phyloP scores from a whole-genome alignment of 37 sponge, comb jelly and placozoan species.

The Bolinopsis microptera region DNA sequence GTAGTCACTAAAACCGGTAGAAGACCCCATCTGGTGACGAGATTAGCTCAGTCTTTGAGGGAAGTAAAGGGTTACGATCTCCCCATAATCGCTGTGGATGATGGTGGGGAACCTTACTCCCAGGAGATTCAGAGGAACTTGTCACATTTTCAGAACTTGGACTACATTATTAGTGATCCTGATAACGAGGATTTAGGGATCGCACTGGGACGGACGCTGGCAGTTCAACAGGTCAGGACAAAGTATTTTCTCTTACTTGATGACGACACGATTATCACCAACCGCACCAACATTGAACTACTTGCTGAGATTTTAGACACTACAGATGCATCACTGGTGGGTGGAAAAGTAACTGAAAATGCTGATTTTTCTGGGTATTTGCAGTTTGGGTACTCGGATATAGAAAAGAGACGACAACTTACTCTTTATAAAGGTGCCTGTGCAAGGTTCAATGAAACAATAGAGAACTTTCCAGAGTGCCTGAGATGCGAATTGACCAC shows the following conservation, averaged over 20 bases:
- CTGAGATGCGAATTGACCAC: not conserved
- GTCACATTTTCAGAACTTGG: not conserved
- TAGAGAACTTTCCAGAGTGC: not conserved
- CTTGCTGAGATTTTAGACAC: not conserved
- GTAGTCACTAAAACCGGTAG: not conserved
- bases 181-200: not conserved
- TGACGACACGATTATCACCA: not conserved
- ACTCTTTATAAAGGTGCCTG: not conserved
- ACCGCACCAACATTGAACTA: not conserved
- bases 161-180: not conserved
- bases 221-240: not conserved
- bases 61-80: not conserved
- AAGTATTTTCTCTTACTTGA: too few relatives aligned
- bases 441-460: not conserved
- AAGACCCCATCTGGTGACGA: not conserved
- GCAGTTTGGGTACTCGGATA: not conserved
- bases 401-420: not conserved
- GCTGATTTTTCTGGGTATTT: not conserved
- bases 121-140: not conserved
- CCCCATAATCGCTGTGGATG: not conserved
- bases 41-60: not conserved
- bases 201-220: not conserved
- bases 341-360: not conserved
- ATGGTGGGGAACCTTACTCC: not conserved
- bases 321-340: not conserved